Base-by-base conservation (phyloP, 2,888 invertebrate genomes). In the Pteria penguin region DNA sequence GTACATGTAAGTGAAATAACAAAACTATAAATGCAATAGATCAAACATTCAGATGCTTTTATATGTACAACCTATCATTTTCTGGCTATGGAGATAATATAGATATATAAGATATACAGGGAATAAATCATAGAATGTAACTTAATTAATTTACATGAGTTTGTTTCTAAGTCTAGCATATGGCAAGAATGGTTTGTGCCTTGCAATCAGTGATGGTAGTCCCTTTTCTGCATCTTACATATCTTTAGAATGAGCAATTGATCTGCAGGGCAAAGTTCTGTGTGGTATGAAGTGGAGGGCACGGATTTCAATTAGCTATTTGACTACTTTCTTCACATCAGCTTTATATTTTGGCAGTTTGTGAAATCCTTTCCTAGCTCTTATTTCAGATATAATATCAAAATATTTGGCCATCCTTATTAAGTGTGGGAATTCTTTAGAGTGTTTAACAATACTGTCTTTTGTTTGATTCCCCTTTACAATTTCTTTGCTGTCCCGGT, bases 381-480 rank as follows among this genome's bases (percentile, higher is more conserved):
- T 36, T 11, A 67, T 14, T 27, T 78, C 66, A 18, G 55, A 58
- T 2, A 78, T 71, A 2, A 18, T 8, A 36, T 78, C 74, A 78
- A 74, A 65, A 54, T 78, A 71, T 33, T 78, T 78, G 14, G 57
- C 61, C 24, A 22, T 52, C 8, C 66, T 61, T 0, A 58, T 72
- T n/a, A 78, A 32, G 5, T 62, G 67, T n/a, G 76, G 74, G 27
- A 32, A 76, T 65, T 77, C 72, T 24, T 68, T 77, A 3, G 77
- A 80, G 45, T 80, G 80, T 0, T 22, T 26, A 36, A 80, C 65
- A 22, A 80, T 75, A 32, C 72, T 72, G 24, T 72, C 68, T 62
- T 77, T 80, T 31, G 80, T 77, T 31, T 80, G 67, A 58, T 62
- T 45, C 4, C 77, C 80, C 45, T 72, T 24, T 55, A 65, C 71